Evolutionary conservation across 2,797 vertebrate genomes (phyloP).

Genomic region (Myoxocephalus aenaeus): DNA sequence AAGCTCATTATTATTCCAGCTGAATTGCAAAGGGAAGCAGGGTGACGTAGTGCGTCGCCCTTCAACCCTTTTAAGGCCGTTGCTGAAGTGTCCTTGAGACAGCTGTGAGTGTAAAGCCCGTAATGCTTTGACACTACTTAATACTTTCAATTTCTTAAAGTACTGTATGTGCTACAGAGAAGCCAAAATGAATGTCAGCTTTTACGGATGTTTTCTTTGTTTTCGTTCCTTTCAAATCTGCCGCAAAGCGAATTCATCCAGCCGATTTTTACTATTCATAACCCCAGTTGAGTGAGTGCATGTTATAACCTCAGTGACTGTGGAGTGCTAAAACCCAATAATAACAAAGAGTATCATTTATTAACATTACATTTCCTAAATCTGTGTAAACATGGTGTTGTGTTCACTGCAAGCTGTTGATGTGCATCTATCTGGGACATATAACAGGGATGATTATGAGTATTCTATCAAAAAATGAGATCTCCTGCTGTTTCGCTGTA

Average conservation of each 20-base stretch:
- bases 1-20: background rate
- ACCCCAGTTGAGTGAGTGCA: constrained; percentile 7
- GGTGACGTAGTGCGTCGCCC: background rate
- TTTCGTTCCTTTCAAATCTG: constrained; percentile 3
- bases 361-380: constrained; percentile 12
- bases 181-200: constrained; percentile 24
- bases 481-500: constrained; percentile 50
- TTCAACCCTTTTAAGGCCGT: background rate
- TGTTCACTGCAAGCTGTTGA: constrained; percentile 25
- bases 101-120: background rate
- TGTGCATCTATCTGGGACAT: constrained; percentile 46
- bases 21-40: background rate
- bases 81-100: constrained; percentile 8
- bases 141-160: background rate
- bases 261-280: constrained; percentile 25
- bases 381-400: constrained; percentile 26
- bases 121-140: constrained; percentile 3
- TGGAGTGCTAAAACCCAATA: background rate
- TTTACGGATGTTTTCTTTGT: constrained; percentile 1
- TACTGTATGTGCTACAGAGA: constrained; percentile 1
- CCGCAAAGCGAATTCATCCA: background rate
- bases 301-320: background rate
- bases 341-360: constrained; percentile 14
- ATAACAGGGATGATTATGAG: constrained; percentile 28
- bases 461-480: constrained; percentile 42